Base-by-base conservation (phyloP, 2,888 invertebrate species). In the Luffia ferchaultella region DNA sequence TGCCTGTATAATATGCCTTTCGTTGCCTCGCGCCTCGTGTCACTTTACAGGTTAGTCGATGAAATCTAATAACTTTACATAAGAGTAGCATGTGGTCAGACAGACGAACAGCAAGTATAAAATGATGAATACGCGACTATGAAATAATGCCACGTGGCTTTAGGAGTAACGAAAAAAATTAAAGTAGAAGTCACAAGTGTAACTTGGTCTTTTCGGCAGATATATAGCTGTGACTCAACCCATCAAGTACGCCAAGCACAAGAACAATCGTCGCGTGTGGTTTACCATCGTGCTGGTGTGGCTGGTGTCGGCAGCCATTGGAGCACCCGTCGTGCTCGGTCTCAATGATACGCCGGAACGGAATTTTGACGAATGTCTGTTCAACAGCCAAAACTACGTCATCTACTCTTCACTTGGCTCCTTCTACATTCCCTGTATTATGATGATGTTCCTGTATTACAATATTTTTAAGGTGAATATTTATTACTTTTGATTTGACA, bases 211-310 rank as follows among this genome's bases (percentile, higher is more conserved):
- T 45, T 42, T 53, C 43, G n/a, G 2, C 89, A 98, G 98, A 87
- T 99, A 97, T 78, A 97, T 98, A 65, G 99, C 99, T 57, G 98
- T 99, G 61, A 98, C 98, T 46, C 94, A 96, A 74, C 99, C 99
- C 65, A 98, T 99, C 73, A 96, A 98, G 79, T 99, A 99, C 85
- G 97, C 98, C 53, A 96, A 97, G 71, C 97, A 98, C 87, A 96
- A 97, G 87, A 98, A 96, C 87, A 96, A 93, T 83, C 88, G 91
- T 50, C 90, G 98, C 54, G 96, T 98, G 45, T 95, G 95, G 90
- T 83, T 97, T 73, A 98, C 97, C 62, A 96, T 99, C 65, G 91
- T 92, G 42, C 85, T 97, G 56, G 97, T 97, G 49, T 99, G 99
- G 99, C 89, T 95, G 60, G 93, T 98, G 72, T 83, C 83, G 0